These are phyloP conservation scores for Drosophila parabipectinata DNA, from an alignment of 1,140 invertebrate genomes.

Conservation along the genomic window DNA sequence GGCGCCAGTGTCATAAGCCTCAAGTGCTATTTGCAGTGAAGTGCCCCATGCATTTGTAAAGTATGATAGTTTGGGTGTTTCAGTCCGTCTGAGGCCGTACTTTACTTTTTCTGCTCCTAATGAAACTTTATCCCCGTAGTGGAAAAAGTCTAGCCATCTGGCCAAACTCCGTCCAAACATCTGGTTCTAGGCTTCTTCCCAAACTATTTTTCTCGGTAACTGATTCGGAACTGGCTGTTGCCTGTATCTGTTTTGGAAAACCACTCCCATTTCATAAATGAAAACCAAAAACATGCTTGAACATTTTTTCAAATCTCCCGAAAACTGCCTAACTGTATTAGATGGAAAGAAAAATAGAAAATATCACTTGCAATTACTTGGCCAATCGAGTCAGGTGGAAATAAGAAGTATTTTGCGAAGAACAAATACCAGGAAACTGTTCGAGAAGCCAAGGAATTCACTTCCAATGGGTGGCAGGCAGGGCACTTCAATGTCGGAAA, in stretches of 20 bases:
- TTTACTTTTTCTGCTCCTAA: slow-evolving; percentile 66
- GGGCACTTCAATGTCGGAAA: slow-evolving; percentile 57
- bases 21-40: slow-evolving; percentile 65
- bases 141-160: slow-evolving; percentile 76
- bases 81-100: slow-evolving; percentile 47
- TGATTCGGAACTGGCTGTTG: slow-evolving; percentile 13
- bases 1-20: slow-evolving; percentile 57
- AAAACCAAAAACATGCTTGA: neutral
- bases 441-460: slow-evolving; percentile 30
- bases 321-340: neutral
- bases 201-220: slow-evolving; percentile 2
- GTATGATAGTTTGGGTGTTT: slow-evolving; percentile 67
- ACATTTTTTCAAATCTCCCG: neutral
- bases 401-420: too few species aligned
- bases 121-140: slow-evolving; percentile 81
- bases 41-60: slow-evolving; percentile 59
- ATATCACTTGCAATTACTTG: slow-evolving; percentile 71
- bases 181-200: slow-evolving; percentile 15
- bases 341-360: slow-evolving; percentile 34
- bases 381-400: slow-evolving; percentile 53
- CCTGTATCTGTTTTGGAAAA: slow-evolving; percentile 18
- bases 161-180: slow-evolving; percentile 33
- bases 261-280: neutral
- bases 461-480: slow-evolving; percentile 37
- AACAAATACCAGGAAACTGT: slow-evolving; percentile 22